Base-by-base conservation (phyloP, 2,113 vertebrate genomes). In the Prinia subflava region DNA sequence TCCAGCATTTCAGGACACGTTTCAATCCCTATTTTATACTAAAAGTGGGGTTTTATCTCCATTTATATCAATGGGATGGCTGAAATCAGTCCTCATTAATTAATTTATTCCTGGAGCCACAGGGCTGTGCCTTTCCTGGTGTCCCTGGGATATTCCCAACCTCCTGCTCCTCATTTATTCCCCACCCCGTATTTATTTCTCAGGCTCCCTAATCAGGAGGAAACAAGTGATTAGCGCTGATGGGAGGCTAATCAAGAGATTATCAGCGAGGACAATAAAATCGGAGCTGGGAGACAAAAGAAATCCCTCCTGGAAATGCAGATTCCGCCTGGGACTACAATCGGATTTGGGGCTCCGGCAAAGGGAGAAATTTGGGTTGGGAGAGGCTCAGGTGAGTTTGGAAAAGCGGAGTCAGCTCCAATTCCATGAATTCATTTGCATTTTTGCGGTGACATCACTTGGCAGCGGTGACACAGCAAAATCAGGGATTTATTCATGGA, bases 71-170 rank as follows among this genome's bases (percentile, higher is more conserved):
- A 12, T 1, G 50, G 6, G 21, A 21, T 20, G 50, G 12, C 10
- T 33, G 52, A 63, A 77, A 18, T 31, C 64, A 84, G 11, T 28
- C 22, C 55, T 33, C 9, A 0, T 42, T 56, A 76, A 85, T 87
- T 6, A 41, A 50, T 3, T 10, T 18, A 2, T 49, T 56, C 33
- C 62, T 64, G 6, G 13, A 5, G 4, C 2, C 1, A 1, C 52
- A 44, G 76, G 28, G 53, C 11, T 0, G 20, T 3, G 20, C 28
- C 53, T 18, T 33, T 31, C 5, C 2, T 14, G 28, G 55, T 6
- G n/a, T 11, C 56, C 35, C 56, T 24, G 56, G 74, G 69, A 12
- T 16, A 33, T 57, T 87, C 46, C 78, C 24, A 8, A 3, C 4
- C 23, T 83, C 53, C 47, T 13, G 15, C 49, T 47, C 59, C 42